A percentile compares a stretch with the other conserved stretches of the same genome.
These are phyloP conservation scores for Columba guinea DNA, from an alignment of 2,797 vertebrate species.

Conservation along the genomic window DNA sequence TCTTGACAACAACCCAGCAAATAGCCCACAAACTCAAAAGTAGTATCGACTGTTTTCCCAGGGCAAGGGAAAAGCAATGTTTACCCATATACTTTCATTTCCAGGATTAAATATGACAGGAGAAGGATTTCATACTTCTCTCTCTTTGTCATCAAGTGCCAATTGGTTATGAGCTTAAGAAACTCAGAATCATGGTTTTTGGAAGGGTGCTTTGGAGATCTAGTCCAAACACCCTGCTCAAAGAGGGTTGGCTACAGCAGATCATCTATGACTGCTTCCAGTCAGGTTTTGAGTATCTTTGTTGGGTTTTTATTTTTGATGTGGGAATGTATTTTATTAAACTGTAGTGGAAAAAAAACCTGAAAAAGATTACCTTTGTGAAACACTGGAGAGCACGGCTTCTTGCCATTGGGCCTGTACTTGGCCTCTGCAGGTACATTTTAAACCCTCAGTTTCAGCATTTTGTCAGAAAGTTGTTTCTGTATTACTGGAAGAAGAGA, in stretches of 20 bases:
- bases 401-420: not conserved
- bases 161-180: not conserved
- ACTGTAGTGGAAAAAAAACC: not conserved
- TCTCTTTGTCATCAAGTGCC: not conserved
- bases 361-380: not conserved
- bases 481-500: not conserved
- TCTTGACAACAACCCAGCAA: not conserved
- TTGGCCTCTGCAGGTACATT: not conserved
- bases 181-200: not conserved
- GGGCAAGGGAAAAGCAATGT: not conserved
- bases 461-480: not conserved
- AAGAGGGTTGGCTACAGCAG: not conserved
- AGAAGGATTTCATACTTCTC: not conserved
- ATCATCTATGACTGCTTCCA: accelerated
- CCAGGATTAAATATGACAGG: not conserved
- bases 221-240: not conserved
- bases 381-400: not conserved
- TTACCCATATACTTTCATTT: not conserved
- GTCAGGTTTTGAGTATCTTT: not conserved
- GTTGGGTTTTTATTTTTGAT: not conserved
- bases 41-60: not conserved
- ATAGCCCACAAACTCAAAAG: not conserved
- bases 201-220: not conserved
- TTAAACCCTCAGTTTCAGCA: not conserved
- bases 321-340: not conserved